Base-by-base conservation (phyloP, 1,140 invertebrate genomes). In the Bilobella aurantiaca region DNA sequence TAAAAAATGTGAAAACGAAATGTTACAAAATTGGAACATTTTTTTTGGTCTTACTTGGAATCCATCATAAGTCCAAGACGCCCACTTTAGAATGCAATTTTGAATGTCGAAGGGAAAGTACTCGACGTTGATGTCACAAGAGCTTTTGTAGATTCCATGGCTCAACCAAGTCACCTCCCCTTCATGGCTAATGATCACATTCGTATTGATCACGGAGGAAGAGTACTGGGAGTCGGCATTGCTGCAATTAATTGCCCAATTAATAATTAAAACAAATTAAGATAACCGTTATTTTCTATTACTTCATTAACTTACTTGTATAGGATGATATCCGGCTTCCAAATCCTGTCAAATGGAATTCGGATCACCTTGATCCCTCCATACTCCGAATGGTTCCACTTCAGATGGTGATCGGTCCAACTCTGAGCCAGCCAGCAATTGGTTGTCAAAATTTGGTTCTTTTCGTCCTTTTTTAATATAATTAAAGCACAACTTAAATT, bases 11-110 rank as follows among this genome's bases (percentile, higher is more conserved):
- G 21, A 75, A 56, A 29, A 74, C 56, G 62, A 49, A 12, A 58
- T 23, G 46, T 56, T 5, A 1, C 28, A 73, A 68, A 76, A 23
- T 5, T 29, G 29, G 47, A 37, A n/a, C n/a, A n/a, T n/a, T n/a
- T n/a, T n/a, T n/a, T n/a, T n/a, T n/a, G 47, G 28, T 27, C 78
- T 80, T 74, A 93, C 90, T 85, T 93, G 89, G 77, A 89, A 91
- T 27, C 90, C 91, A 75, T 96, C 93, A 78, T 96, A 96, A 0
- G 94, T 95, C 94, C 94, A 97, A 0, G 91, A 95, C 1, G 93
- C 91, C 84, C 93, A 96, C 78, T 95, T 94, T 82, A 96, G 86
- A 34, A 86, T 86, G 75, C 93, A 96, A 63, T 86, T 83, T 78
- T 96, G 92, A 67, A 93, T 84, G 76, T 96, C 93, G 77, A 96